These are phyloP conservation scores for Paramisgurnus dabryanus DNA, from an alignment of 2,113 vertebrate species.

Conservation along the genomic window DNA sequence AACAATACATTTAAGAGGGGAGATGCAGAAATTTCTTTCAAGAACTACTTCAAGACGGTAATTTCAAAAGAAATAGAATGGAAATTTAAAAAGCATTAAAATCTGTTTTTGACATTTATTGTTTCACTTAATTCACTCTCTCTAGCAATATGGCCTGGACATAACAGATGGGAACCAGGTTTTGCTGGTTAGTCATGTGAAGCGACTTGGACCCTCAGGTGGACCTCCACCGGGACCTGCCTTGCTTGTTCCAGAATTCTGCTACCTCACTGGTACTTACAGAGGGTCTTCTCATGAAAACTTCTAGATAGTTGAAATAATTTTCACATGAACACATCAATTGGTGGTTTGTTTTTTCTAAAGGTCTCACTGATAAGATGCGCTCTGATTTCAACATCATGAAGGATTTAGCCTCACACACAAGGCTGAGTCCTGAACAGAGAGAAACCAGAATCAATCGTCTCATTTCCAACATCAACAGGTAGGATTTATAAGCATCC, in stretches of 20 bases:
- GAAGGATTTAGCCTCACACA: conserved; percentile 86
- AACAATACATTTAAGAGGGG: conserved; percentile 84
- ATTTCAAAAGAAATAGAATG: background rate
- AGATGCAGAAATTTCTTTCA: conserved; percentile 81
- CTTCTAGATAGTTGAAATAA: background rate
- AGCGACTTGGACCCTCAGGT: conserved; percentile 67
- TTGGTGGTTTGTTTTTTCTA: background rate
- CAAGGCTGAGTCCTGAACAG: conserved; percentile 82
- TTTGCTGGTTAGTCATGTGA: conserved; percentile 84
- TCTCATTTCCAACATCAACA: conserved; percentile 79
- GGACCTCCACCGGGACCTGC: conserved; percentile 73
- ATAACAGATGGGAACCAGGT: conserved; percentile 85
- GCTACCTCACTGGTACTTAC: conserved; percentile 78
- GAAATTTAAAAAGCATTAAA: background rate
- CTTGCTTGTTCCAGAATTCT: conserved; percentile 89
- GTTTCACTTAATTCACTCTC: background rate
- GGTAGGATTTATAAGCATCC: conserved; percentile 64
- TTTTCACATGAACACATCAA: background rate
- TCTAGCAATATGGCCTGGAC: conserved; percentile 87
- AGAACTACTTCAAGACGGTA: conserved; percentile 87
- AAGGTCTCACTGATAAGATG: conserved; percentile 93
- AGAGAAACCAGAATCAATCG: conserved; percentile 79
- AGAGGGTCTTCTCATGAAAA: background rate
- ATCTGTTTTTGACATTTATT: background rate
- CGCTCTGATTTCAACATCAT: conserved; percentile 86